Evolutionary conservation across 2,797 vertebrate genomes (phyloP), one percentile per base, ranked within the genome.

Genomic region (Nannoperca australis): DNA sequence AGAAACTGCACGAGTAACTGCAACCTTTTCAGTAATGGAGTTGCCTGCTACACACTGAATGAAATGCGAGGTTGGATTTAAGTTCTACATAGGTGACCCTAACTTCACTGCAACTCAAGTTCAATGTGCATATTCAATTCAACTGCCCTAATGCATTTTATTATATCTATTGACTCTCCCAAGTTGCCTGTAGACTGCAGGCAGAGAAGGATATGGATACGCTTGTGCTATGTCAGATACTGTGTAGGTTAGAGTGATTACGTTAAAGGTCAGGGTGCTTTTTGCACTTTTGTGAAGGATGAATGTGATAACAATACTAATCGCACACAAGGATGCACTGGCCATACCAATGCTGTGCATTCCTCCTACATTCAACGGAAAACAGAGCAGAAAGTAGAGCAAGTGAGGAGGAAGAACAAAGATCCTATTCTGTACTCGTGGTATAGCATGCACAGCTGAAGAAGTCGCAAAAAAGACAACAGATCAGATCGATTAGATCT

Each of bases 251-350:
- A 84, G 73, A 79, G 61, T 86, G 89, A 87, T 88, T 83, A 75
- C 67, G 67, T 75, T 88, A 91, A 92, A 94, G 90, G 91, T 92
- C 88, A 86, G 82, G 54, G 65, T 81, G 24, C 83, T 87, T 85
- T 89, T 81, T 75, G 75, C 79, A 78, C 79, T 64, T 78, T 27
- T 60, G 74, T 40, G 78, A 81, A 79, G 81, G 80, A 81, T 76
- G 79, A 89, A 89, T 88, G 92, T 81, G 87, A 91, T 88, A 88
- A 87, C 85, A 91, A 91, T 91, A 89, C 81, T 83, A 85, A 92
- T 92, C 73, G 45, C 24, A 62, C 32, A 64, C 70, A 79, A 76
- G 84, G 81, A 66, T 0, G 32, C 45, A 65, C 65, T 44, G 69
- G 62, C 47, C 75, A 81, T 84, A 85, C 64, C 66, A 66, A 82